A percentile compares a stretch with the other conserved stretches of the same genome.
Evolutionary conservation across 2,888 invertebrate species (phyloP).

Genomic region (Hydraecia micacea): DNA sequence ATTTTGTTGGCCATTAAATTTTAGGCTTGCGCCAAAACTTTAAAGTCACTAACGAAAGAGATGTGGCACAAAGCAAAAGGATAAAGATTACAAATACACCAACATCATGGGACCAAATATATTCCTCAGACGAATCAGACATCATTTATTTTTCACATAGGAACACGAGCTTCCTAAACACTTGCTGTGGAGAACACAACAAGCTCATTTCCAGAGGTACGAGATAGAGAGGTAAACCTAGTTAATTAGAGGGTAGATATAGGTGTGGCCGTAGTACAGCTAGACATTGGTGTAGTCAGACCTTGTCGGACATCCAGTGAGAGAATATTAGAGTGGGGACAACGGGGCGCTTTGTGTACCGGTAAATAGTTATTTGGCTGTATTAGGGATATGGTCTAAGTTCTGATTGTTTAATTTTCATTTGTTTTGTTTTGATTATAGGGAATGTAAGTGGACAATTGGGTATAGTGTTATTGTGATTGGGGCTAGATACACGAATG

Average conservation of each 20-base stretch:
- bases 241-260: slow-evolving; percentile 75
- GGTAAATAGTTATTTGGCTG: slow-evolving; percentile 51
- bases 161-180: slow-evolving; percentile 15
- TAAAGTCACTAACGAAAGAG: neutral
- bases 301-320: slow-evolving; percentile 65
- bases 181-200: slow-evolving; percentile 61
- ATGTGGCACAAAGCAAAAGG: no score
- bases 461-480: neutral
- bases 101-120: neutral
- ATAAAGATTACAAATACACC: neutral
- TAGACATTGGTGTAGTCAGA: slow-evolving; percentile 62
- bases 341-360: slow-evolving; percentile 54
- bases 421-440: slow-evolving; percentile 32
- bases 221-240: slow-evolving; percentile 79
- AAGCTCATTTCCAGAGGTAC: slow-evolving; percentile 70
- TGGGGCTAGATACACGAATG: neutral
- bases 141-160: slow-evolving; percentile 41
- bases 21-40: neutral
- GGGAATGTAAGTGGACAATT: slow-evolving; percentile 9
- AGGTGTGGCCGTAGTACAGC: slow-evolving; percentile 51
- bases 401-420: slow-evolving; percentile 57
- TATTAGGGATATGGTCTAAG: slow-evolving; percentile 47
- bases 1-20: neutral
- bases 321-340: slow-evolving; percentile 69
- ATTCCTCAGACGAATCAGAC: neutral